Conservation (phyloP, 2,888 invertebrate genomes). For the Hipparchia sbordonii region DNA sequence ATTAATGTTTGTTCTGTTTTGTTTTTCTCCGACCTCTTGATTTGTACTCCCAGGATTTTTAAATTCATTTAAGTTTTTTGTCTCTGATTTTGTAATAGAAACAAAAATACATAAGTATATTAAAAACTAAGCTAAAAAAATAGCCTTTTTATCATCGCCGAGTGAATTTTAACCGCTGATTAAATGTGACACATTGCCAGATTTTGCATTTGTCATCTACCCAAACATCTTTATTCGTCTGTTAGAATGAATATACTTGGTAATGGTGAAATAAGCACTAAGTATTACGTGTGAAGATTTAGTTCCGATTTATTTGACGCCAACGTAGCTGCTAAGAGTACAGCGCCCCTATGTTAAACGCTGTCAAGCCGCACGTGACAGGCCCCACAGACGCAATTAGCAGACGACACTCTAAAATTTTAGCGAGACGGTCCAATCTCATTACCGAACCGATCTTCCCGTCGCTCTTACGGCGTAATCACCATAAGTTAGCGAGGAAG, state of each 20-base stretch:
- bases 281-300: neutral
- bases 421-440: constrained; percentile 80
- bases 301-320: neutral
- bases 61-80: constrained; percentile 55
- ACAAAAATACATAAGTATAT: neutral
- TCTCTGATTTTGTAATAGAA: neutral
- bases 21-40: constrained; percentile 71
- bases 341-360: constrained; percentile 22
- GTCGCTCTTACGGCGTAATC: constrained; percentile 81
- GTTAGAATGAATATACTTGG: no score
- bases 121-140: neutral
- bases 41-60: constrained; percentile 60
- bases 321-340: neutral
- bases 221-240: no score
- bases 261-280: neutral
- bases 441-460: constrained; percentile 81
- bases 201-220: no score
- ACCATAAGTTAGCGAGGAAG: constrained; percentile 81
- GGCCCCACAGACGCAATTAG: constrained; percentile 76
- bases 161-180: no score
- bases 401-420: constrained; percentile 80
- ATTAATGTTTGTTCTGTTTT: constrained; percentile 81
- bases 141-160: neutral
- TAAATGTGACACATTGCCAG: no score
- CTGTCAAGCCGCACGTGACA: constrained; percentile 44